phyloP scores from a whole-genome alignment of 2,113 vertebrate species.

The Chloropsis cyanopogon region DNA sequence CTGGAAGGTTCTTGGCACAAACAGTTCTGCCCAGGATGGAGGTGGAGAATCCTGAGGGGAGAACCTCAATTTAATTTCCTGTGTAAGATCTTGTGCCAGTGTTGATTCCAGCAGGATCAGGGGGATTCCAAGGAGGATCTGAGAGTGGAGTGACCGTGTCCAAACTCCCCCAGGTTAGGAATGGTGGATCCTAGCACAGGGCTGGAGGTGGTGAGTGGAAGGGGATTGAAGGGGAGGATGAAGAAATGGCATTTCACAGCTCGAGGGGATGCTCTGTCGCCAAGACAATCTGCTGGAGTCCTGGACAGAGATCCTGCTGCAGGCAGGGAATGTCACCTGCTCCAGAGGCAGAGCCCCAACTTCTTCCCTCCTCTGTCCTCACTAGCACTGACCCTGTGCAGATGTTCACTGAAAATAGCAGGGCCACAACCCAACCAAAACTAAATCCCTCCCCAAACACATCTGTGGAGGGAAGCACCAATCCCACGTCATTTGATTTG shows the following conservation, averaged over 20 bases:
- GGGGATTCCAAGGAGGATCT: background rate
- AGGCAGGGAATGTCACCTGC: background rate
- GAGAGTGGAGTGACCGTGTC: accelerated
- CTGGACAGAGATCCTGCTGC: background rate
- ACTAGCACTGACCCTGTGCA: background rate
- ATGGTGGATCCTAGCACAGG: background rate
- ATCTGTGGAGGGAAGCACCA: background rate
- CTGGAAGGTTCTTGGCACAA: background rate
- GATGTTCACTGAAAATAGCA: background rate
- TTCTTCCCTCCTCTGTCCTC: background rate
- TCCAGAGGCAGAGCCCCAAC: background rate
- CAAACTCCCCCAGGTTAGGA: background rate
- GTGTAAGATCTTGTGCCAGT: background rate
- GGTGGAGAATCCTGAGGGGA: background rate
- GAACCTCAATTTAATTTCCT: background rate
- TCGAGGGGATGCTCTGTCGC: background rate
- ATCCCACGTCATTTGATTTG: accelerated
- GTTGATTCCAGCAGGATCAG: background rate
- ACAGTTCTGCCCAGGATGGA: background rate
- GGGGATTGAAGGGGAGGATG: background rate
- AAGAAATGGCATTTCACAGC: background rate
- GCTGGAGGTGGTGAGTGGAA: background rate
- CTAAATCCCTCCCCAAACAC: background rate
- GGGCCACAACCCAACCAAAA: background rate
- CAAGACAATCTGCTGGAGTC: background rate